Base-by-base conservation (phyloP, 2,888 invertebrate genomes). In the Acanthoscelides obtectus region DNA sequence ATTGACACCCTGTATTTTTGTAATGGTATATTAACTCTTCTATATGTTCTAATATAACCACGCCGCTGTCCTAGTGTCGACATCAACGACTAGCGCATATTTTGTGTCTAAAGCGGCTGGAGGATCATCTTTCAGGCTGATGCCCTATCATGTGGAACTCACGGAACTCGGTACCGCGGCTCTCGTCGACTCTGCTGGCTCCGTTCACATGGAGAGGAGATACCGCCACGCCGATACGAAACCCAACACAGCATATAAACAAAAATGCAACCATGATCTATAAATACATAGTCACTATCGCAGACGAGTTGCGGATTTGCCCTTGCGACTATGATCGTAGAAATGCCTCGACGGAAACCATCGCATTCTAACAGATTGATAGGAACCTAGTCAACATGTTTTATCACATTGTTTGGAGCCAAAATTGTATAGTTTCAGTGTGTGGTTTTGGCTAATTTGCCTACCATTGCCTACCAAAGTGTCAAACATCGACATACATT, bases 81-180 rank as follows among this genome's bases (percentile, higher is more conserved):
- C 45, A 12, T 6, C 45, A 45, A 17, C 45, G 45, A 45, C 45
- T 45, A 17, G 45, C 45, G 45, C 45, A 73, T 22, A 71, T 73
- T 73, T 69, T 71, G 70, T 69, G 64, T 25, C 63, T n/a, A n/a
- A n/a, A n/a, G n/a, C n/a, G 68, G 68, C 67, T 27, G 45, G 17
- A 25, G 66, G 71, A 73, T 73, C 73, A 22, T 71, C 71, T 72
- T 72, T 66, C 72, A 72, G 71, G 67, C 71, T 45, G 67, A 71
- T 72, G 73, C 70, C 73, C 69, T 70, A 71, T 70, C 71, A 71
- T 71, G 71, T 45, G 71, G 71, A 66, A 68, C 70, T 45, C 45
- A 45, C 45, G 45, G 45, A 45, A 45, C 5, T 12, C 45, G 45
- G 45, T 17, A 12, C 45, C 45, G 45, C 45, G 45, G 45, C 45